Percentiles rank a stretch among this genome's conserved stretches.
Conservation (phyloP, 2,113 vertebrate species). For the Datnioides undecimradiatus region DNA sequence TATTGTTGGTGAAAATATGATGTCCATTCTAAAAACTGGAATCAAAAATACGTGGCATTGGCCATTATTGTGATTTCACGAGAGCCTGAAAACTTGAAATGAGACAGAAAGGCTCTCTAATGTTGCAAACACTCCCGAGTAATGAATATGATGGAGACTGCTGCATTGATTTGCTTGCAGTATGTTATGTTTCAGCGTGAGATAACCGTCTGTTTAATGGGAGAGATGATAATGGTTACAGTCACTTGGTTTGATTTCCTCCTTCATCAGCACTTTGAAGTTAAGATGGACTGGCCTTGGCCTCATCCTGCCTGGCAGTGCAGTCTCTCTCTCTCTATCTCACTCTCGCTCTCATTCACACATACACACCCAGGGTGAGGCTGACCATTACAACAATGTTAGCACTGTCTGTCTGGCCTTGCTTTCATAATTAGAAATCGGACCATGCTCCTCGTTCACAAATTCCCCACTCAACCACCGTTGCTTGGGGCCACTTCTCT, state of each 20-base stretch:
- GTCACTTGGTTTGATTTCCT: constrained; percentile 48
- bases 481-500: constrained; percentile 69
- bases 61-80: neutral
- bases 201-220: constrained; percentile 49
- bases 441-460: constrained; percentile 69
- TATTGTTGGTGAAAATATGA: neutral
- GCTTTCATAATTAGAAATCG: constrained; percentile 78
- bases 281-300: constrained; percentile 28
- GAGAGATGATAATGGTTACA: constrained; percentile 35
- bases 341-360: neutral
- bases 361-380: constrained; percentile 10
- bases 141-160: constrained; percentile 5
- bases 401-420: constrained; percentile 66
- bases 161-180: constrained; percentile 16
- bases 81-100: constrained; percentile 2
- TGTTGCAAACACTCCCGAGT: neutral
- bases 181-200: constrained; percentile 31
- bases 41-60: neutral
- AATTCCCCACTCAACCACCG: constrained; percentile 60
- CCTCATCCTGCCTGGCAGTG: constrained; percentile 31
- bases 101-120: neutral
- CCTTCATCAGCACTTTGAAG: constrained; percentile 47
- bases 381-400: constrained; percentile 76
- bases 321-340: neutral
- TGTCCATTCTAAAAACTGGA: neutral